phyloP scores from a whole-genome alignment of 2,888 invertebrate genomes.

The Zelleria hepariella region DNA sequence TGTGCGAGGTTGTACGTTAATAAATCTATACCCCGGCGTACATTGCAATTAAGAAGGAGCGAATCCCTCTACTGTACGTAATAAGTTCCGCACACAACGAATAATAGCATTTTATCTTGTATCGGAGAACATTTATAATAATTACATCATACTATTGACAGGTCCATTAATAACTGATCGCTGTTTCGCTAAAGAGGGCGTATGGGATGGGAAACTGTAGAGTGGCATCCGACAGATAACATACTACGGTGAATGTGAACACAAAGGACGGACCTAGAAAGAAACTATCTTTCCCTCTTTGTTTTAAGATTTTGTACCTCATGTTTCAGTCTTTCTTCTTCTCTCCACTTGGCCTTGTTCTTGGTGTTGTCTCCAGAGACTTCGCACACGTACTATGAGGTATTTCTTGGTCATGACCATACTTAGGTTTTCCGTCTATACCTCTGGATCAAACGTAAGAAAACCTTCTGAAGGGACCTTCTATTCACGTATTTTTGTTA shows the following conservation, averaged over 20 bases:
- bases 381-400: too few species aligned
- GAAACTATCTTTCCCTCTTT: too few species aligned
- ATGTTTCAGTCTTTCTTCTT: too few species aligned
- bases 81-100: conserved; percentile 22
- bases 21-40: conserved; percentile 29
- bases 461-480: too few species aligned
- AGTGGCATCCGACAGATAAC: conserved; percentile 10
- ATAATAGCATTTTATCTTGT: conserved; percentile 54
- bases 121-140: conserved; percentile 60
- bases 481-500: too few species aligned
- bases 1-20: conserved; percentile 24
- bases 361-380: too few species aligned
- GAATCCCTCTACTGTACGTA: conserved; percentile 31
- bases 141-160: conserved; percentile 62
- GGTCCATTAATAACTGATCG: conserved; percentile 53
- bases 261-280: too few species aligned
- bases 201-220: conserved; percentile 15
- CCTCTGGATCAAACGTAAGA: too few species aligned
- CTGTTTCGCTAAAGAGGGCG: conserved; percentile 15
- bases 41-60: conserved; percentile 43
- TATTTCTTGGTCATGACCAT: too few species aligned
- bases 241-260: background rate
- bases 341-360: too few species aligned
- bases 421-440: too few species aligned
- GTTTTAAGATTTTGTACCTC: too few species aligned